Evolutionary conservation across 2,888 invertebrate genomes (phyloP).

Genomic region (Acleris literana): DNA sequence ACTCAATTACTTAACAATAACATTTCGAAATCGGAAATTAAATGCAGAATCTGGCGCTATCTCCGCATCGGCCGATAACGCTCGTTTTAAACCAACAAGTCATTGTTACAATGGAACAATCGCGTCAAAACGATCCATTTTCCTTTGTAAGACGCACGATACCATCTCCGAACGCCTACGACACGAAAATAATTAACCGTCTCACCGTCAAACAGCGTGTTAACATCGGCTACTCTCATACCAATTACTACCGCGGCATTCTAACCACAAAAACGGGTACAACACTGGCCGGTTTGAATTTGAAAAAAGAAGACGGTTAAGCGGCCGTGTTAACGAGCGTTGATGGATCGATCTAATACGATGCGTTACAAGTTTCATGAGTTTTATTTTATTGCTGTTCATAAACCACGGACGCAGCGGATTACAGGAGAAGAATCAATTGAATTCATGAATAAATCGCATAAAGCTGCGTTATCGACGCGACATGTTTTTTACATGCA

Average conservation of each 20-base stretch:
- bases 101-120: slow-evolving; percentile 56
- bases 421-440: slow-evolving; percentile 71
- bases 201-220: slow-evolving; percentile 78
- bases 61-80: slow-evolving; percentile 20
- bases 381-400: slow-evolving; percentile 56
- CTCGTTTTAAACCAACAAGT: slow-evolving; percentile 52
- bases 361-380: slow-evolving; percentile 62
- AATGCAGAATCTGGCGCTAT: slow-evolving; percentile 37
- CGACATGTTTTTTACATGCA: slow-evolving; percentile 72
- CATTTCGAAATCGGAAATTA: slow-evolving; percentile 46
- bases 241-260: slow-evolving; percentile 77
- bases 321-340: slow-evolving; percentile 76
- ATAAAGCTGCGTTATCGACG: slow-evolving; percentile 71
- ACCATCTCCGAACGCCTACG: slow-evolving; percentile 74
- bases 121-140: slow-evolving; percentile 68
- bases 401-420: slow-evolving; percentile 52
- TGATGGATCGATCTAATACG: slow-evolving; percentile 79
- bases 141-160: slow-evolving; percentile 67
- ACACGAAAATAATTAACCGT: slow-evolving; percentile 81
- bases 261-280: slow-evolving; percentile 65
- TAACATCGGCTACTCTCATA: slow-evolving; percentile 80
- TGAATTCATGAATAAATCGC: slow-evolving; percentile 78
- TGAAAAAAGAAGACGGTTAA: slow-evolving; percentile 56
- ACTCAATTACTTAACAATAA: slow-evolving; percentile 31
- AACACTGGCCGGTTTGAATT: slow-evolving; percentile 67